These are phyloP conservation scores for Drosophila nigromelanica DNA, from an alignment of 1,140 invertebrate species.

Conservation along the genomic window DNA sequence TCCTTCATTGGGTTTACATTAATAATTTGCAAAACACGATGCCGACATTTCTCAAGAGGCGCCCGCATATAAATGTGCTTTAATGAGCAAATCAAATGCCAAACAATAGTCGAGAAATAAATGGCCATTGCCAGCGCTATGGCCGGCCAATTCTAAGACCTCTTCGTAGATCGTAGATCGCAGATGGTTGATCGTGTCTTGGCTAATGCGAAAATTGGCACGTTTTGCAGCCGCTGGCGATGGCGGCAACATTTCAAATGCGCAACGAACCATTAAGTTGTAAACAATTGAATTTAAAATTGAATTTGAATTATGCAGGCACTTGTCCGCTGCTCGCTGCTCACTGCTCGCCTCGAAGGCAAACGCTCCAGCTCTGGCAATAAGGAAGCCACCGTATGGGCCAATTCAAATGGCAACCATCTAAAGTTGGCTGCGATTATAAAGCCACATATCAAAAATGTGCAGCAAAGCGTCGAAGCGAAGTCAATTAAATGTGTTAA, in stretches of 20 bases:
- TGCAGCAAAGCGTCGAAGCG: slow-evolving; percentile 24
- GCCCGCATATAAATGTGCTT: slow-evolving; percentile 57
- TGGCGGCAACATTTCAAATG: slow-evolving; percentile 52
- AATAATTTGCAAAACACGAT: slow-evolving; percentile 43
- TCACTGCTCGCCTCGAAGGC: not conserved
- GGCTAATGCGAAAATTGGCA: slow-evolving; percentile 54
- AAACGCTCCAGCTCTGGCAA: slow-evolving; percentile 8
- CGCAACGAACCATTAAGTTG: slow-evolving; percentile 60
- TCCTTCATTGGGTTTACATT: slow-evolving; percentile 17
- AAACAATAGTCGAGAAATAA: slow-evolving; percentile 42
- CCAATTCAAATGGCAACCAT: slow-evolving; percentile 39
- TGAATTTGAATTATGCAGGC: slow-evolving; percentile 35
- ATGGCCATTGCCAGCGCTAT: slow-evolving; percentile 14
- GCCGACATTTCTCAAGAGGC: slow-evolving; percentile 63
- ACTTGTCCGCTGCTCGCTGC: not conserved
- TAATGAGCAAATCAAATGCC: slow-evolving; percentile 71
- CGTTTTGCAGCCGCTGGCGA: slow-evolving; percentile 34
- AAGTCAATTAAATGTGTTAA: slow-evolving; percentile 21
- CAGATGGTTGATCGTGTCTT: slow-evolving; percentile 35
- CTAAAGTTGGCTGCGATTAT: slow-evolving; percentile 9
- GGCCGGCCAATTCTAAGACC: slow-evolving; percentile 41
- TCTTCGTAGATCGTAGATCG: slow-evolving; percentile 5
- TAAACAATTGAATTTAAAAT: slow-evolving; percentile 62
- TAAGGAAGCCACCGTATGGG: slow-evolving; percentile 36
- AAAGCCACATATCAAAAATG: slow-evolving; percentile 13